Percentiles rank a stretch among this genome's conserved stretches.
Evolutionary conservation across 2,888 invertebrate genomes (phyloP).

Genomic region (Octonoba sinensis): DNA sequence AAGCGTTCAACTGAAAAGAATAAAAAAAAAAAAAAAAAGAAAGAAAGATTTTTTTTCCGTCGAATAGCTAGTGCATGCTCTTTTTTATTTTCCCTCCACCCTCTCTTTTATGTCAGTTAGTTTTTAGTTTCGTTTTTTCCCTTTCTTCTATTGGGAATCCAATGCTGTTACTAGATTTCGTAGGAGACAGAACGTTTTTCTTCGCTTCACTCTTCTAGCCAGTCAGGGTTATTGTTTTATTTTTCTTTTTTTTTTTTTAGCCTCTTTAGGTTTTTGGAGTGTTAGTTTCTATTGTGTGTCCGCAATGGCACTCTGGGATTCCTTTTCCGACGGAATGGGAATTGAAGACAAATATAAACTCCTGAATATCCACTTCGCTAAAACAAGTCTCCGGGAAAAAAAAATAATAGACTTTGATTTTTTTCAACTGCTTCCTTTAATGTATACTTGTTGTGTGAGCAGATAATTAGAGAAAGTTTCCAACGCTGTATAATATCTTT

Average conservation of each 20-base stretch:
- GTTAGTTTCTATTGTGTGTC: conserved; percentile 17
- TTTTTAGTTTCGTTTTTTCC: conserved; percentile 5
- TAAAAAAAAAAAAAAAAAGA: neutral
- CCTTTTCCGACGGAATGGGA: too few species aligned
- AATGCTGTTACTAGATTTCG: conserved; percentile 49
- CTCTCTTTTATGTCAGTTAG: too few species aligned
- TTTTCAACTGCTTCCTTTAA: too few species aligned
- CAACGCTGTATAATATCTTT: too few species aligned
- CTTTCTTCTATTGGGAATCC: conserved; percentile 4
- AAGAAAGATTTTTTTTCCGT: neutral
- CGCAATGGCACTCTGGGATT: conserved; percentile 1
- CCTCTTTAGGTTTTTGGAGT: conserved; percentile 13
- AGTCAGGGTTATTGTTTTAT: conserved; percentile 11
- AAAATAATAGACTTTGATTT: too few species aligned
- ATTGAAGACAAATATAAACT: too few species aligned
- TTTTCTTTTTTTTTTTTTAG: conserved; percentile 16
- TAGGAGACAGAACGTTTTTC: conserved; percentile 10
- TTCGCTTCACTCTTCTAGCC: conserved; percentile 1
- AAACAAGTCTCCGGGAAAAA: too few species aligned
- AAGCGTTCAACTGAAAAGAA: conserved; percentile 18
- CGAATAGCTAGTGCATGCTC: neutral
- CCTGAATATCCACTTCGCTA: too few species aligned
- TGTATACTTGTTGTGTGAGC: too few species aligned
- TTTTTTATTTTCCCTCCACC: neutral
- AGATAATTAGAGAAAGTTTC: too few species aligned